Base-by-base conservation (phyloP, 2,797 vertebrate species). In the Sciaenops ocellatus region DNA sequence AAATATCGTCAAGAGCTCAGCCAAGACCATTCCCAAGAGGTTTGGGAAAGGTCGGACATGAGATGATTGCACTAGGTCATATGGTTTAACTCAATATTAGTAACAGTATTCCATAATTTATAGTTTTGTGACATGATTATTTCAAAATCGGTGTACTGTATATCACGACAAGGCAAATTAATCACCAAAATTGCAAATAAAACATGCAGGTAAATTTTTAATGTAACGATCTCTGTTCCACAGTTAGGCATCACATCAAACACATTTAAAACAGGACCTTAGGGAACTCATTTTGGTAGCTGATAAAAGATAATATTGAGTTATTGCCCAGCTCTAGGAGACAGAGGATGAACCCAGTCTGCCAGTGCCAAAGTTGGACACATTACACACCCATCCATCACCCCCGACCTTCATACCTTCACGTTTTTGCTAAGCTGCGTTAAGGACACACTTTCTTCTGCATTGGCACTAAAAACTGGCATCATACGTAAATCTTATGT, bases 371-470 rank as follows among this genome's bases (percentile, higher is more conserved):
- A 64, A 55, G 50, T 44, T 59, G 64, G 61, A 59, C 4, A 57
- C 52, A 59, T 65, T 60, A 65, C 22, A 61, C 65, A 60, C 22
- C 17, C n/a, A 59, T 64, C 75, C 59, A 60, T 74, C 70, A 74
- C 11, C 38, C 46, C 1, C 13, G 15, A 38, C 30, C 44, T 48
- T 47, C 28, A 30, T 15, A 48, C 42, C n/a, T 20, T 42, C 41
- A 56, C 64, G 42, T 71, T 71, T 34, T 60, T 13, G 5, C 41
- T 18, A 16, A 61, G 24, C 30, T n/a, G 24, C 50, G 42, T 56
- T 50, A 7, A 71, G 16, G 20, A 3, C 24, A 17, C 57, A 41
- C 24, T 61, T 70, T 1, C 20, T 34, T 34, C 24, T 48, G 41
- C 63, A 46, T 13, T 18, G 1, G 1, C 22, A 62, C 13, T 9